Evolutionary conservation across 2,888 invertebrate species (phyloP), one percentile per base, ranked within the genome.

Genomic region (Dicyrtoma fusca): DNA sequence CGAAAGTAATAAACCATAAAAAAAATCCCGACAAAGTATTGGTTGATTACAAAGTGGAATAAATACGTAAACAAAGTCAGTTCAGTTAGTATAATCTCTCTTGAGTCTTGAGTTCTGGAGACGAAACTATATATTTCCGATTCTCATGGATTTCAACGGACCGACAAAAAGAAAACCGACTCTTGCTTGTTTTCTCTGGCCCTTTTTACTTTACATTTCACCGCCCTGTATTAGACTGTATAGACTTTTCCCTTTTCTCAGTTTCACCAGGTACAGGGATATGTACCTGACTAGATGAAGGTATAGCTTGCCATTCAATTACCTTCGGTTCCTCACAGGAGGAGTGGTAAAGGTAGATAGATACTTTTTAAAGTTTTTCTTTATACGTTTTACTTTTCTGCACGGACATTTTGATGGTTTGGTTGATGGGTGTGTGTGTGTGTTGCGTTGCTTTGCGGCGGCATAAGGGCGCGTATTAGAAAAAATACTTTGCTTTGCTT

Each of bases 21-120:
- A 25, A 26, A 59, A 59, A 49, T 53, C 14, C 66, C 55, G 23
- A 25, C 64, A 25, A 34, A 17, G n/a, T 42, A 25, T 57, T 34
- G 34, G 55, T 55, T 68, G 45, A 47, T 68, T 55, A 57, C 44
- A 21, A 45, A 51, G 47, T 57, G 45, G 55, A 66, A 23, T 68
- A 57, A 59, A 68, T 59, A 68, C 23, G 68, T 68, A 68, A 68
- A 68, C 68, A 66, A 21, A 66, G 66, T 68, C 34, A 68, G 66
- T n/a, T n/a, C n/a, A 66, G 66, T 44, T 55, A 57, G 66, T 5
- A 55, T 34, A 34, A 21, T 17, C 26, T 66, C 49, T 64, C 11
- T 10, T 25, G n/a, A 25, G 21, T 23, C 23, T 34, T 21, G 45
- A 13, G 45, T 25, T 66, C 49, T 19, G 47, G n/a, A 51, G 51